Base-by-base conservation (phyloP, 2,797 vertebrate species). In the Danio jaintianensis region DNA sequence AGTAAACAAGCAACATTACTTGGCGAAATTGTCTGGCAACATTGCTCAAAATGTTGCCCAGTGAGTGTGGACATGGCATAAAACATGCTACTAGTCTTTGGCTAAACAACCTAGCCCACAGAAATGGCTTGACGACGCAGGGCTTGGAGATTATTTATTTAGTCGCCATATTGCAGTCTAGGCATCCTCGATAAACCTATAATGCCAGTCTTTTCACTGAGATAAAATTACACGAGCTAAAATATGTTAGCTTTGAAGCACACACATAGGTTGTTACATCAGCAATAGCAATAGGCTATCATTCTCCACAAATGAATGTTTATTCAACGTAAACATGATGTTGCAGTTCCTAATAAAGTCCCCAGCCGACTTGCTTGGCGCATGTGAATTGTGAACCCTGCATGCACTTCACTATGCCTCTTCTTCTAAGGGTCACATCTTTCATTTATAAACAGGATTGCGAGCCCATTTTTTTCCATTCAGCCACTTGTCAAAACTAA, bases 391-490 rank as follows among this genome's bases (percentile, higher is more conserved):
- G 45, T 15, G 53, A 67, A 78, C 52, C 75, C 75, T 20, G 52
- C 43, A 12, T 58, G 75, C 79, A 59, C 62, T 75, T 63, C 64
- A 66, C 56, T 67, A 40, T 61, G 63, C 61, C 79, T 62, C 29
- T 66, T 55, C 72, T 79, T 83, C 56, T 72, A 79, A 82, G 77
- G 84, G 83, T 87, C 87, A 88, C 86, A 87, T 88, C 80, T 87
- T 87, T 87, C 80, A 86, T 78, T 80, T 80, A 87, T 88, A 81
- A 87, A 85, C 78, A 85, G 76, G 43, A 59, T 63, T 67, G 40
- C 82, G 67, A 78, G 84, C 67, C 83, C 73, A 77, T 86, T 87
- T 84, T 71, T 75, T 76, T 82, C 52, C 53, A 55, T 78, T 85
- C 78, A 84, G 53, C 66, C 70, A 61, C 59, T 79, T 88, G 84